Evolutionary conservation across 1,140 invertebrate species (phyloP).

Genomic region (Listronotus oregonensis): DNA sequence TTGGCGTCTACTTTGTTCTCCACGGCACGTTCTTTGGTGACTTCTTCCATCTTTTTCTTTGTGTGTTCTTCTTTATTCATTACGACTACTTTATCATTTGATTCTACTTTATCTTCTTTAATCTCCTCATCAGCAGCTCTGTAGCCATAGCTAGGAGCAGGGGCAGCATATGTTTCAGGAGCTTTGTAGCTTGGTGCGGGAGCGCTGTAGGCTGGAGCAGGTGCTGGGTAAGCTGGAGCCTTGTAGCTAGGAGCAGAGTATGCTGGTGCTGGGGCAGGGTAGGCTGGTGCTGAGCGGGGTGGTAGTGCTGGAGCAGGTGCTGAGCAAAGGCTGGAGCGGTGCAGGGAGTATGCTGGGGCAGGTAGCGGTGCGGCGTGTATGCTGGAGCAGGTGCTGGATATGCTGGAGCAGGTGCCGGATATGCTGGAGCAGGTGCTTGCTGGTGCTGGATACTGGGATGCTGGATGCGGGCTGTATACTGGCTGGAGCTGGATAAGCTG

Average conservation of each 20-base stretch:
- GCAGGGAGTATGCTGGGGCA: conserved; percentile 8
- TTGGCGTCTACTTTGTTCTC: background rate
- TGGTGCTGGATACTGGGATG: conserved; percentile 13
- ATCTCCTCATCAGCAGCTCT: conserved; percentile 32
- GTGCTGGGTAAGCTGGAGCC: conserved; percentile 17
- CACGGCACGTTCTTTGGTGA: conserved; percentile 33
- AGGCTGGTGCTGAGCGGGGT: conserved; percentile 8
- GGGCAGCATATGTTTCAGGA: conserved; percentile 31
- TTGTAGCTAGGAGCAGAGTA: conserved; percentile 9
- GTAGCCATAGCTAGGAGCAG: conserved; percentile 25
- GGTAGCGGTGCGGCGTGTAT: background rate
- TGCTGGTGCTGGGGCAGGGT: conserved; percentile 10
- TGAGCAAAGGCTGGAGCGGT: conserved; percentile 16
- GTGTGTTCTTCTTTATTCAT: conserved; percentile 43
- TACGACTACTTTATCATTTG: conserved; percentile 19
- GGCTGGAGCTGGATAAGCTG: conserved; percentile 18
- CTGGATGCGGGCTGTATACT: conserved; percentile 27
- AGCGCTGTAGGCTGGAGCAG: conserved; percentile 18
- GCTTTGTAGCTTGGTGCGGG: conserved; percentile 23
- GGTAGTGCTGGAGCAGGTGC: conserved; percentile 28
- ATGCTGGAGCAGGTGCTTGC: conserved; percentile 6
- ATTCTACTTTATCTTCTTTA: conserved; percentile 2
- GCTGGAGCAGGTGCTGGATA: conserved; percentile 4
- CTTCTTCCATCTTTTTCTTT: conserved; percentile 41
- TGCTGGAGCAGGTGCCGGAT: conserved; percentile 22